Percentiles rank a stretch among this genome's conserved stretches.
phyloP scores from a whole-genome alignment of 1,140 invertebrate genomes.

The Brachionus rotundiformis region DNA sequence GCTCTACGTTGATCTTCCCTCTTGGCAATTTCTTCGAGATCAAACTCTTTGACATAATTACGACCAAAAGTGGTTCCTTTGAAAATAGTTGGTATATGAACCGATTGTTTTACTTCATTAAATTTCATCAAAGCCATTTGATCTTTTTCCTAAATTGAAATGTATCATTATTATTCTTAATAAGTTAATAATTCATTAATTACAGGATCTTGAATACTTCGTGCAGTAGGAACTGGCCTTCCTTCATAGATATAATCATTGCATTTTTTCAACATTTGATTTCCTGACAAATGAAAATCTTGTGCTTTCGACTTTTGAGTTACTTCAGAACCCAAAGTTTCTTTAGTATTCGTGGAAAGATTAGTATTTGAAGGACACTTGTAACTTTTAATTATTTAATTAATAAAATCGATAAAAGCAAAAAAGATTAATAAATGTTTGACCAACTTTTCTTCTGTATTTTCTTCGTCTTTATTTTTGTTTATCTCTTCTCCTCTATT shows the following conservation, averaged over 20 bases:
- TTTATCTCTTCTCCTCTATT: background rate
- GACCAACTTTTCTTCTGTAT: background rate
- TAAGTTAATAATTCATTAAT: background rate
- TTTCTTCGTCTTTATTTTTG: background rate
- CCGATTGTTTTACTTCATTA: conserved; percentile 8
- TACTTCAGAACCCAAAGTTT: background rate
- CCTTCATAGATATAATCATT: background rate
- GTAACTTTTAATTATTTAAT: background rate
- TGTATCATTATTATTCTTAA: too few relatives aligned
- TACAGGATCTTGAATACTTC: conserved; percentile 37
- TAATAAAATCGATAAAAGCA: too few relatives aligned
- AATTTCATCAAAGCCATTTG: background rate
- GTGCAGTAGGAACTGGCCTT: conserved; percentile 37
- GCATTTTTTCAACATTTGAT: background rate
- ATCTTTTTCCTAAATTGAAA: conserved; percentile 39
- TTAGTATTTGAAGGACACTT: background rate
- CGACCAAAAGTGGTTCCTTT: conserved; percentile 20
- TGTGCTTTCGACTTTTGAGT: background rate
- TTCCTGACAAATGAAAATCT: background rate
- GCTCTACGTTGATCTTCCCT: conserved; percentile 13
- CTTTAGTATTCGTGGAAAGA: background rate
- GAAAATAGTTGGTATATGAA: conserved; percentile 43
- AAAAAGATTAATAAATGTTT: too few relatives aligned
- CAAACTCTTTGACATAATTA: conserved; percentile 45
- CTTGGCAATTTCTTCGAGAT: conserved; percentile 14